These are phyloP conservation scores for Galaxias olidus DNA, from an alignment of 2,797 vertebrate species.

Conservation along the genomic window DNA sequence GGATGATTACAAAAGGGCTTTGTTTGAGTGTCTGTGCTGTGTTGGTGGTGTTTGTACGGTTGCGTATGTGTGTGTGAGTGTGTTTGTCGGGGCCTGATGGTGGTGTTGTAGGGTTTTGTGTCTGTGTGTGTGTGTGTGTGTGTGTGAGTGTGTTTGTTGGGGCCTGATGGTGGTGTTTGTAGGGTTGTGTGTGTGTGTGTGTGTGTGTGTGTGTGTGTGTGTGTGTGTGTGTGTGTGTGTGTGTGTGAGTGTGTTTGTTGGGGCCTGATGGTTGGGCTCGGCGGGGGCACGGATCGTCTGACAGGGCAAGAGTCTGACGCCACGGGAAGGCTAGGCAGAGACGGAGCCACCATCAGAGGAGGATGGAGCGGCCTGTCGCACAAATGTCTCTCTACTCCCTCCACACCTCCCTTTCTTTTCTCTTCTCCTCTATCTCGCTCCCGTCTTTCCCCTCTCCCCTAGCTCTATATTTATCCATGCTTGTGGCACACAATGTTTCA, in stretches of 20 bases:
- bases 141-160: slow-evolving; percentile 10
- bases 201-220: slow-evolving; percentile 33
- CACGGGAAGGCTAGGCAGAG: slow-evolving; percentile 7
- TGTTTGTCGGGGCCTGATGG: slow-evolving; percentile 18
- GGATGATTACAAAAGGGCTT: too few species aligned
- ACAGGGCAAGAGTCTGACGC: slow-evolving; percentile 37
- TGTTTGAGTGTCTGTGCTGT: neutral
- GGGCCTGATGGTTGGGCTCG: slow-evolving; percentile 18
- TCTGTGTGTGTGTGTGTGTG: slow-evolving; percentile 20
- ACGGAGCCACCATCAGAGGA: neutral
- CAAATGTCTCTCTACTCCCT: neutral
- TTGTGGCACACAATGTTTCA: slow-evolving; percentile 27
- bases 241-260: slow-evolving; percentile 9
- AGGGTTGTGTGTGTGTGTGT: slow-evolving; percentile 26
- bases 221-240: slow-evolving; percentile 20
- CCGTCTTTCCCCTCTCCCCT: neutral
- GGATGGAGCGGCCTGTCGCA: neutral
- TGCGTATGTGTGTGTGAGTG: slow-evolving; percentile 15
- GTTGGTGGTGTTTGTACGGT: slow-evolving; percentile 37
- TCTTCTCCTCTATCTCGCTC: neutral
- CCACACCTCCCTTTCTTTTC: slow-evolving; percentile 8
- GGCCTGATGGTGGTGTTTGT: slow-evolving; percentile 28
- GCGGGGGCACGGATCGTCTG: slow-evolving; percentile 34
- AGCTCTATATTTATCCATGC: slow-evolving; percentile 15
- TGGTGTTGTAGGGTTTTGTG: slow-evolving; percentile 32